phyloP scores from a whole-genome alignment of 2,888 invertebrate species.

The Entomobrya proxima region DNA sequence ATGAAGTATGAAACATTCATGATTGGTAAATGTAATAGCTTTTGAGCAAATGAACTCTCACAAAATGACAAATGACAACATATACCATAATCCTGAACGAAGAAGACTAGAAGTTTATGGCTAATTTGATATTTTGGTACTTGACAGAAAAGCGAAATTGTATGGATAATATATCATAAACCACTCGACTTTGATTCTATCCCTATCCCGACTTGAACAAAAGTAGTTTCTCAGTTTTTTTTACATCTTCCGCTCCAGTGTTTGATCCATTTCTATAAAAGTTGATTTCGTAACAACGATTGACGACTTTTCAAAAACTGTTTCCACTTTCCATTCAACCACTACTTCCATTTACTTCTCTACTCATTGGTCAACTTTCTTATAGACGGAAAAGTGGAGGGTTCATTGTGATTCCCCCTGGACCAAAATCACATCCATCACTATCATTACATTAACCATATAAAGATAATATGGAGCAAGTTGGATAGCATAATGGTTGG shows the following conservation, averaged over 20 bases:
- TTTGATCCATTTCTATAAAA: constrained; percentile 38
- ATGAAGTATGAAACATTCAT: too few species aligned
- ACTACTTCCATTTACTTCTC: not conserved
- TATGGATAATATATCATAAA: constrained; percentile 13
- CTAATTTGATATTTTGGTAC: constrained; percentile 42
- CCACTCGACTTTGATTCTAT: not conserved
- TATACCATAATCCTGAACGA: constrained; percentile 31
- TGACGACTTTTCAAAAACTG: constrained; percentile 6
- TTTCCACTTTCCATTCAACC: not conserved
- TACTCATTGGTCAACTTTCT: constrained; percentile 48
- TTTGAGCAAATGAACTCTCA: constrained; percentile 41
- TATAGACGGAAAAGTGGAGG: constrained; percentile 24
- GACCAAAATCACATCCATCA: constrained; percentile 63
- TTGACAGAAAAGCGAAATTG: not conserved
- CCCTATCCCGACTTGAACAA: too few species aligned
- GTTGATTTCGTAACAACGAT: constrained; percentile 34
- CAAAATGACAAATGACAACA: constrained; percentile 44
- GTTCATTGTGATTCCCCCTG: constrained; percentile 61
- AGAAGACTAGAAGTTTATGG: constrained; percentile 45
- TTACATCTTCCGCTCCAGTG: constrained; percentile 1
- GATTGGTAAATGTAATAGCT: too few species aligned
- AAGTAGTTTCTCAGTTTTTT: constrained; percentile 13
- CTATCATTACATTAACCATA: constrained; percentile 60
- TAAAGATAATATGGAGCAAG: constrained; percentile 39
- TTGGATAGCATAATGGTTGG: not conserved